A percentile compares a stretch with the other conserved stretches of the same genome.
phyloP scores from a whole-genome alignment of 2,113 vertebrate species.

The Anoplopoma fimbria region DNA sequence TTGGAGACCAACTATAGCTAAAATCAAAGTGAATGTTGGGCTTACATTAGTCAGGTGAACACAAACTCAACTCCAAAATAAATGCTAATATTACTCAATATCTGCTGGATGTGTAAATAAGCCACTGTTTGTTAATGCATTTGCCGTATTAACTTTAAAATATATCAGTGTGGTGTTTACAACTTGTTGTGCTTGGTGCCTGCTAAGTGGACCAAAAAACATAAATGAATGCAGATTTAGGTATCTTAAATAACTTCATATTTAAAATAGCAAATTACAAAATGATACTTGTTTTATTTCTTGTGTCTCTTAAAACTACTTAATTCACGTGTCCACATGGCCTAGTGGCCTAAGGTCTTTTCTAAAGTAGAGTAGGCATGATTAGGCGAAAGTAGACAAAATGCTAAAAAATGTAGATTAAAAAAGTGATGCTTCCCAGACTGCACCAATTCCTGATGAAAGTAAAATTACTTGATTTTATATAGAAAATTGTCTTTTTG shows the following conservation, averaged over 20 bases:
- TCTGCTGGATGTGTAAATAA: neutral
- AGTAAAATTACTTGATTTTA: neutral
- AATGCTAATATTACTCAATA: too few species aligned
- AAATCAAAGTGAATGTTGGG: neutral
- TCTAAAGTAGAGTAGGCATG: neutral
- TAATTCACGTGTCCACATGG: neutral
- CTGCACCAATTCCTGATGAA: neutral
- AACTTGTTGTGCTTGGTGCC: neutral
- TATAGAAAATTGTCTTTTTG: neutral
- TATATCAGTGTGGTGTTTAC: neutral
- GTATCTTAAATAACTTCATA: neutral
- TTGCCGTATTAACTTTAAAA: neutral
- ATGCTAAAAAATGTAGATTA: neutral
- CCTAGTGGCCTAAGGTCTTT: neutral
- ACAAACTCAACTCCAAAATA: neutral
- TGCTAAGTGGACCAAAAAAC: neutral
- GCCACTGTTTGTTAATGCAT: neutral
- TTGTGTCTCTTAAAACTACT: neutral
- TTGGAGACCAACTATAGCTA: neutral
- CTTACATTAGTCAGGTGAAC: neutral
- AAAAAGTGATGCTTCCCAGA: neutral
- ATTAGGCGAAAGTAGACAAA: too few species aligned
- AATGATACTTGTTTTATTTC: neutral
- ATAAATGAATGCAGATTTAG: neutral
- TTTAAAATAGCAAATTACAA: neutral